Conservation (phyloP, 2,888 invertebrate genomes). For the Yponomeuta plumbellus region DNA sequence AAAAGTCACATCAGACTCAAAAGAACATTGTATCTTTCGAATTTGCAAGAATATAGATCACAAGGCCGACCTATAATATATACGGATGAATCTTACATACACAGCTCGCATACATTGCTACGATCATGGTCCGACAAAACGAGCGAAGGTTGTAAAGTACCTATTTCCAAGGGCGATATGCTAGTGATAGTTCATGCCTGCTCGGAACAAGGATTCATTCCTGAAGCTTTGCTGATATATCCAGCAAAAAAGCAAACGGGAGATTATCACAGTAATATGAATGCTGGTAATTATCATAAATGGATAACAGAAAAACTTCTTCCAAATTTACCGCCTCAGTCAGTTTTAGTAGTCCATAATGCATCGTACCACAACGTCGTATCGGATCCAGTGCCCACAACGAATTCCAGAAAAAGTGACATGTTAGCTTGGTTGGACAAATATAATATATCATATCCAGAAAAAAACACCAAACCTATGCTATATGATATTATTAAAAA, state of each 20-base stretch:
- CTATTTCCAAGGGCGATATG: neutral
- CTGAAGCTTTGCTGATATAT: neutral
- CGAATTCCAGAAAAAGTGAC: conserved; percentile 11
- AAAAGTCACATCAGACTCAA: neutral
- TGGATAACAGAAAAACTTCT: too few relatives aligned
- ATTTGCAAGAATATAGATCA: conserved; percentile 16
- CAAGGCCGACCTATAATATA: conserved; percentile 27
- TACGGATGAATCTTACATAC: conserved; percentile 28
- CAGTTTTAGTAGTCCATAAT: too few relatives aligned
- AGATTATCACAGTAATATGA: too few relatives aligned
- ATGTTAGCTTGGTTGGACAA: conserved; percentile 15
- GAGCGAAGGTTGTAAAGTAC: neutral
- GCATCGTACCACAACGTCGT: too few relatives aligned
- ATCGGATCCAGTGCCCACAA: conserved; percentile 7
- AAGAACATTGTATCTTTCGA: too few relatives aligned
- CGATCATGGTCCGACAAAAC: neutral
- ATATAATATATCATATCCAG: conserved; percentile 13
- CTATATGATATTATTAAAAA: conserved; percentile 19
- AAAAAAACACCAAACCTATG: conserved; percentile 16
- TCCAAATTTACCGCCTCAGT: too few relatives aligned
- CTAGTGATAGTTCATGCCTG: neutral
- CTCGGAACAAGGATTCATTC: conserved; percentile 4
- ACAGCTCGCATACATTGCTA: neutral
- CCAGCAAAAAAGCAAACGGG: neutral
- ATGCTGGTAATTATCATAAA: too few relatives aligned